Evolutionary conservation across 2,113 vertebrate genomes (phyloP), one percentile per base, ranked within the genome.

Genomic region (Chroicocephalus ridibundus): DNA sequence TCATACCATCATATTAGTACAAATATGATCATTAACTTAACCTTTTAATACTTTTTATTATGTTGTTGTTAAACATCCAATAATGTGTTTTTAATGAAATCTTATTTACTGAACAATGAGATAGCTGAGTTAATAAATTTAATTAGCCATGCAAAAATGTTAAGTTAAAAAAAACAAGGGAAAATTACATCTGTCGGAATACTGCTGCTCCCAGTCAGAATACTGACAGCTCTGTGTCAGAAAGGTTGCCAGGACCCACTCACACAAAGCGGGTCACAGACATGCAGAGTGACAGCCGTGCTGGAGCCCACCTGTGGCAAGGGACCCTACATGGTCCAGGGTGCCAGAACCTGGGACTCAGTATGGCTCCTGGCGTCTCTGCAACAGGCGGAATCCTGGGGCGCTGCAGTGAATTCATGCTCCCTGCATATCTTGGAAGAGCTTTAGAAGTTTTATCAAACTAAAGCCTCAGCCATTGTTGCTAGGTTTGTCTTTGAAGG

Each of bases 61-160:
- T 40, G 22, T n/a, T 93, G 69, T 69, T 89, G 66, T 94, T 97
- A 88, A 94, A n/a, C 42, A 66, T 74, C 32, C 70, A 87, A 36
- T 92, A 96, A 88, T 62, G 36, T 82, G n/a, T 34, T 95, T 97
- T 88, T 93, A 96, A 97, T 88, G 88, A 88, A 84, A 32, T 76
- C 40, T 86, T 96, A 86, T 76, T 90, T 96, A 92, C 76, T 76
- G 74, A 94, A 74, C 71, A 79, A 75, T 66, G 54, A 93, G 95
- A 91, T 75, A 77, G 52, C 42, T 44, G 36, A 78, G 27, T 76
- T 89, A 86, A 75, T 89, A 86, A 24, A 79, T 78, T 55, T 86
- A 91, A 92, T 86, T 66, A 82, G 9, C 76, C 84, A 57, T 79
- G 54, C 32, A 86, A 86, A 90, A 91, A 58, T 62, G 38, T 49